Evolutionary conservation across 2,888 invertebrate species (phyloP), one percentile per base, ranked within the genome.

Genomic region (Drosophila meridiana): DNA sequence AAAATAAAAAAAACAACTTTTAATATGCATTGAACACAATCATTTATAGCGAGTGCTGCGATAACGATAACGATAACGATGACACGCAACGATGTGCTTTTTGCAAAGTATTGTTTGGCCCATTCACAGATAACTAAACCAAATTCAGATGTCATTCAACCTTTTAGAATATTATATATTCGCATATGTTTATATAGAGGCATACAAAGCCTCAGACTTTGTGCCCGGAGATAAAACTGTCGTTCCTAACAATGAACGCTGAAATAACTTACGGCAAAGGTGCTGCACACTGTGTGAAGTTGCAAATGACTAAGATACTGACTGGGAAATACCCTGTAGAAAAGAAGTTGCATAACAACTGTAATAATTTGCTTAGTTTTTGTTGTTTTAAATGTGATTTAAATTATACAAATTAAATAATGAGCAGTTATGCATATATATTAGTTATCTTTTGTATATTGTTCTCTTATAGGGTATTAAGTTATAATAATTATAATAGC

Each of bases 81-180:
- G 52, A 67, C 66, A 53, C 43, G 50, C 57, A 75, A 62, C 80
- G 65, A 43, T 28, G 53, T 66, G 53, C 56, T 9, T 14, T 76
- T 76, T 72, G 68, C 57, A 65, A 69, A 72, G 67, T 62, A 43
- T 30, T 7, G 11, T 56, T 28, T 53, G 52, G 26, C 32, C 11
- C 55, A 62, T 72, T 63, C 70, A 57, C 28, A 61, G 47, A 55
- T 61, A 45, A n/a, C 32, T 61, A 14, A 53, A 58, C 40, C 8
- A 4, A 45, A 55, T 59, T 50, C n/a, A 68, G 47, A 63, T 72
- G 78, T 78, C 78, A 78, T 80, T 78, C 81, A 78, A 78, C 78
- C 58, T 80, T 36, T 20, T 53, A 53, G 3, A 20, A 48, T 60
- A 52, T 58, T 52, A 32, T 40, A 30, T 32, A 38, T 38, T 34